phyloP scores from a whole-genome alignment of 2,888 invertebrate genomes.

The Cheilosia variabilis region DNA sequence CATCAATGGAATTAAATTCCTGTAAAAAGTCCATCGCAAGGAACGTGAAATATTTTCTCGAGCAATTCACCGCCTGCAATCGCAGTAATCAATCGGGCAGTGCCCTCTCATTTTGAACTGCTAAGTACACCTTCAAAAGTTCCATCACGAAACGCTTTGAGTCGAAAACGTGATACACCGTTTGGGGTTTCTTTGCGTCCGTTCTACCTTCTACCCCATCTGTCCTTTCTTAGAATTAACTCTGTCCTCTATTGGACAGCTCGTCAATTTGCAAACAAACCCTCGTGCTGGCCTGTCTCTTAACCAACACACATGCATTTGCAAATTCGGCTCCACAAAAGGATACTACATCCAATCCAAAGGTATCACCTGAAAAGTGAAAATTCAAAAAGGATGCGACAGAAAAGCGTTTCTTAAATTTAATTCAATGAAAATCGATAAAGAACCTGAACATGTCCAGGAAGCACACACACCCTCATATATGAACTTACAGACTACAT shows the following conservation, averaged over 20 bases:
- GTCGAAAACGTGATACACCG: slow-evolving; percentile 40
- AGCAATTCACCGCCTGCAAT: slow-evolving; percentile 26
- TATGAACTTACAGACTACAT: too few relatives aligned
- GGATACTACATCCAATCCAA: slow-evolving; percentile 10
- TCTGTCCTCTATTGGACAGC: slow-evolving; percentile 8
- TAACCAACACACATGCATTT: not conserved
- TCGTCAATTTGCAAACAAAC: slow-evolving; percentile 25
- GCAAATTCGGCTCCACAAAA: slow-evolving; percentile 8
- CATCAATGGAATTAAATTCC: slow-evolving; percentile 17
- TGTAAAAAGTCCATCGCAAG: not conserved
- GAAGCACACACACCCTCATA: slow-evolving; percentile 21
- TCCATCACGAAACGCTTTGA: slow-evolving; percentile 41
- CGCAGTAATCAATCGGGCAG: slow-evolving; percentile 29
- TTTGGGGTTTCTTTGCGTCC: slow-evolving; percentile 6
- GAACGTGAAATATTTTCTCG: slow-evolving; percentile 7
- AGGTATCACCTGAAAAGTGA: slow-evolving; percentile 60
- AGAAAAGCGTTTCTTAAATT: slow-evolving; percentile 63
- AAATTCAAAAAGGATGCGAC: slow-evolving; percentile 59
- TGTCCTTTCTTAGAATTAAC: not conserved
- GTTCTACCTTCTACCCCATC: not conserved
- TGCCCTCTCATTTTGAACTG: slow-evolving; percentile 15
- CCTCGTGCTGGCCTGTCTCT: slow-evolving; percentile 20
- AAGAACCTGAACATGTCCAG: slow-evolving; percentile 44
- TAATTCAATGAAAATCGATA: slow-evolving; percentile 74
- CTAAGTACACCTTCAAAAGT: slow-evolving; percentile 30